These are phyloP conservation scores for Lipophrys pholis DNA, from an alignment of 2,113 vertebrate genomes.

Conservation along the genomic window DNA sequence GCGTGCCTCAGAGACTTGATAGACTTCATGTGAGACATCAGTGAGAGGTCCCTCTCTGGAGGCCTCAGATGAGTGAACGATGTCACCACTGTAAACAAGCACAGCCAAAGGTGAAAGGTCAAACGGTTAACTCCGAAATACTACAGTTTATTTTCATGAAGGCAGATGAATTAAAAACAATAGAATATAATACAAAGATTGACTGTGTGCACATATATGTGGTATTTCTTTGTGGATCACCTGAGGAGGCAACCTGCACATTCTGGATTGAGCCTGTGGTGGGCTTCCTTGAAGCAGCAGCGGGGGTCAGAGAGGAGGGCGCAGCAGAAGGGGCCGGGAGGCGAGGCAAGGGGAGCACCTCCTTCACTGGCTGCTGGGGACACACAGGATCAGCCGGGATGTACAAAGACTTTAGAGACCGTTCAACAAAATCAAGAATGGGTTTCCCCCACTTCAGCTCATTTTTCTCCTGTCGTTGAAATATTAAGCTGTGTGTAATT, in stretches of 20 bases:
- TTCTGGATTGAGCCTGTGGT: slow-evolving; percentile 72
- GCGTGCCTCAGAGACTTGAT: slow-evolving; percentile 75
- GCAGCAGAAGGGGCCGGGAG: slow-evolving; percentile 41
- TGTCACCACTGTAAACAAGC: slow-evolving; percentile 71
- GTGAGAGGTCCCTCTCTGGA: slow-evolving; percentile 67
- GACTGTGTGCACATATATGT: too few relatives aligned
- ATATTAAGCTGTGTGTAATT: too few relatives aligned
- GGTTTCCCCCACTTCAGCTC: background rate
- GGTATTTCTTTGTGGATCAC: slow-evolving; percentile 45
- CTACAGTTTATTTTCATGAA: background rate
- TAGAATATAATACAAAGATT: background rate
- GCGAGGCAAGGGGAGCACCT: slow-evolving; percentile 76
- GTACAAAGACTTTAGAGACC: slow-evolving; percentile 31
- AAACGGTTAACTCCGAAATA: background rate
- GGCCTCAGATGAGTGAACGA: slow-evolving; percentile 75
- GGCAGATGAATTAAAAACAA: background rate
- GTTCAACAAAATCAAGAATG: background rate
- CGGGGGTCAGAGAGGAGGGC: slow-evolving; percentile 40
- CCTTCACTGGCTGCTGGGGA: slow-evolving; percentile 80
- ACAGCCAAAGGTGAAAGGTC: slow-evolving; percentile 15
- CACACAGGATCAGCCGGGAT: slow-evolving; percentile 46
- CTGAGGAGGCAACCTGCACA: slow-evolving; percentile 79
- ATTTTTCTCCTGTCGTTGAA: too few relatives aligned
- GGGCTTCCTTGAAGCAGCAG: slow-evolving; percentile 37
- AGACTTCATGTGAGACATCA: slow-evolving; percentile 73